Percentiles rank a stretch among this genome's conserved stretches.
Evolutionary conservation across 2,888 invertebrate species (phyloP).

Genomic region (Alcis repandata): DNA sequence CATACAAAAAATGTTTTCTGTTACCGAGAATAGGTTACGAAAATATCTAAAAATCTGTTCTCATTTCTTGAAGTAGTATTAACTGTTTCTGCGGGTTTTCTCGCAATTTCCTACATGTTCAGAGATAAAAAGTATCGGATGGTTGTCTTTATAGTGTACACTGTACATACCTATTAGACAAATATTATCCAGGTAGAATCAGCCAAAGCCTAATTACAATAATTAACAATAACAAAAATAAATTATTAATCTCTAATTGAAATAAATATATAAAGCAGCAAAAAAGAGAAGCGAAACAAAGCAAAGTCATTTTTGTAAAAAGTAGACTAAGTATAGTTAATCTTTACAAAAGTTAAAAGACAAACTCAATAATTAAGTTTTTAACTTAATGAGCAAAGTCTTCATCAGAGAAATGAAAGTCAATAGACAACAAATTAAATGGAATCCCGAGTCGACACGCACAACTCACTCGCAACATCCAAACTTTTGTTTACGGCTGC

Average conservation of each 20-base stretch:
- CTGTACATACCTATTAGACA: too few relatives aligned
- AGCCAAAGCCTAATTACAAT: too few relatives aligned
- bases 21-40: conserved; percentile 19
- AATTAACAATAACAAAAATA: too few relatives aligned
- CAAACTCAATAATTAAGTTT: not conserved
- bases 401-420: not conserved
- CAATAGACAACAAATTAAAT: conserved; percentile 11
- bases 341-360: too few relatives aligned
- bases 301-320: too few relatives aligned
- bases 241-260: too few relatives aligned
- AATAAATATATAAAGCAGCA: too few relatives aligned
- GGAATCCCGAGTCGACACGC: not conserved
- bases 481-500: conserved; percentile 41
- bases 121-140: too few relatives aligned
- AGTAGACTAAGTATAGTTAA: too few relatives aligned
- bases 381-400: not conserved
- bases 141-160: too few relatives aligned
- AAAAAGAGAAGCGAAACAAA: too few relatives aligned
- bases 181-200: too few relatives aligned
- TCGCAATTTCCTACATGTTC: not conserved
- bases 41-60: conserved; percentile 11
- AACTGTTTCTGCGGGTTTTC: not conserved
- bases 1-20: conserved; percentile 34
- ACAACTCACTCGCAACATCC: conserved; percentile 8
- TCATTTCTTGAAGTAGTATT: not conserved